Percentiles rank a stretch among this genome's conserved stretches.
Conservation (phyloP, 2,888 invertebrate genomes). For the Ichneumon xanthorius region DNA sequence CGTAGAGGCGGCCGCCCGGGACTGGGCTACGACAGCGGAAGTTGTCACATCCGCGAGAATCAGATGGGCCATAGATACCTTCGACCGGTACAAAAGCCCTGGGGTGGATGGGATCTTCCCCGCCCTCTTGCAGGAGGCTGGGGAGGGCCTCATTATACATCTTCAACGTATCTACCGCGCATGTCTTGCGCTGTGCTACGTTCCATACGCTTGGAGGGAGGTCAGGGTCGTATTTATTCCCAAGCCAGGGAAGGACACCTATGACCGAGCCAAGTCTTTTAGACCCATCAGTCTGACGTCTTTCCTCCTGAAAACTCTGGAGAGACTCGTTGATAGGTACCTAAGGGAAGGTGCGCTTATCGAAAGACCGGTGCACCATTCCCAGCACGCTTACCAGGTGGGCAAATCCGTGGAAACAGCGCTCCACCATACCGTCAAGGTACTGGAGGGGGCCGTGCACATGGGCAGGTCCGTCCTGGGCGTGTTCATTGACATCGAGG, state of each 20-base stretch:
- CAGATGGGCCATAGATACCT: no score
- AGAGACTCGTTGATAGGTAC: slow-evolving; percentile 70
- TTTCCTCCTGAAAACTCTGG: slow-evolving; percentile 70
- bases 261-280: slow-evolving; percentile 63
- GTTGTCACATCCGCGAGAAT: no score
- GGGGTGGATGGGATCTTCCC: slow-evolving; percentile 37
- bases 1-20: not conserved
- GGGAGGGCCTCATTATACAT: no score
- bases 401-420: no score
- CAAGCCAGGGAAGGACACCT: slow-evolving; percentile 61
- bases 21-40: not conserved
- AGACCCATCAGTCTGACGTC: slow-evolving; percentile 71
- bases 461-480: no score
- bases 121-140: slow-evolving; percentile 45
- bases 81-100: no score
- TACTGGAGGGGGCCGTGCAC: no score
- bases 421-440: no score
- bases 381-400: no score
- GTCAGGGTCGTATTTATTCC: slow-evolving; percentile 64
- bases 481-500: no score
- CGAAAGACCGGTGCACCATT: no score
- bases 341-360: no score
- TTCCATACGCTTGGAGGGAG: slow-evolving; percentile 47
- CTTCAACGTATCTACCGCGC: slow-evolving; percentile 14
- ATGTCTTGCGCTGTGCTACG: slow-evolving; percentile 40